These are phyloP conservation scores for Altica lythri DNA, from an alignment of 2,888 invertebrate species.

Conservation along the genomic window DNA sequence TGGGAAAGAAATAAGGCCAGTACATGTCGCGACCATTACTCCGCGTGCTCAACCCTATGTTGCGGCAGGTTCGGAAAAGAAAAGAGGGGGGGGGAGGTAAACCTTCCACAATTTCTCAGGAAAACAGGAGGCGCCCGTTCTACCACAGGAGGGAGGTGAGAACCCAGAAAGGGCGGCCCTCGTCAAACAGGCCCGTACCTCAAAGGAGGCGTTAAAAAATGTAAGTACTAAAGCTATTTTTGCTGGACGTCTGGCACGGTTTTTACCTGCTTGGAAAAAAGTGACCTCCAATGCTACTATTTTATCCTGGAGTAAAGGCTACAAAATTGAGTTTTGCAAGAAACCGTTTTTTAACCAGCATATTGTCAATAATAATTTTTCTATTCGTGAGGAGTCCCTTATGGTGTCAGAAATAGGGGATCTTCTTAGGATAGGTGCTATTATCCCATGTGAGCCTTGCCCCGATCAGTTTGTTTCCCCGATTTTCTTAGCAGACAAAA, in stretches of 20 bases:
- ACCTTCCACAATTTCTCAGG: not conserved
- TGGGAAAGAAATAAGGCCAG: not conserved
- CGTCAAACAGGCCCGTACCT: too few relatives aligned
- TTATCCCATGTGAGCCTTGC: too few relatives aligned
- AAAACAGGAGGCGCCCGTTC: not conserved
- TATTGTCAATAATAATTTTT: too few relatives aligned
- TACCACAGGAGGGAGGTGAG: not conserved
- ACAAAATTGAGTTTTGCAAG: too few relatives aligned
- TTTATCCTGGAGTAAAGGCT: not conserved
- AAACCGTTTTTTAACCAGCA: not conserved
- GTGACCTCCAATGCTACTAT: not conserved
- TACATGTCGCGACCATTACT: not conserved
- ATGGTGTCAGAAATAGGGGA: not conserved
- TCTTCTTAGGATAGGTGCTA: not conserved
- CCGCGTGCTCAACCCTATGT: not conserved
- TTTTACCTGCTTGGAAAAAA: not conserved
- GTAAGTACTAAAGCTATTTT: too few relatives aligned
- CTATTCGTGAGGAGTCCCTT: not conserved
- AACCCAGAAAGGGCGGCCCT: not conserved
- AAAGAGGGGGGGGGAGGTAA: not conserved
- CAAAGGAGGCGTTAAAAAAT: too few relatives aligned
- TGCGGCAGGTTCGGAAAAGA: too few relatives aligned
- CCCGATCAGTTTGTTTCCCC: conserved; percentile 4
- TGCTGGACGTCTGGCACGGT: too few relatives aligned
- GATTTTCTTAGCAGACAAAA: not conserved